A percentile compares a stretch with the other conserved stretches of the same genome.
Evolutionary conservation across 2,797 vertebrate species (phyloP).

Genomic region (Danionella dracula): DNA sequence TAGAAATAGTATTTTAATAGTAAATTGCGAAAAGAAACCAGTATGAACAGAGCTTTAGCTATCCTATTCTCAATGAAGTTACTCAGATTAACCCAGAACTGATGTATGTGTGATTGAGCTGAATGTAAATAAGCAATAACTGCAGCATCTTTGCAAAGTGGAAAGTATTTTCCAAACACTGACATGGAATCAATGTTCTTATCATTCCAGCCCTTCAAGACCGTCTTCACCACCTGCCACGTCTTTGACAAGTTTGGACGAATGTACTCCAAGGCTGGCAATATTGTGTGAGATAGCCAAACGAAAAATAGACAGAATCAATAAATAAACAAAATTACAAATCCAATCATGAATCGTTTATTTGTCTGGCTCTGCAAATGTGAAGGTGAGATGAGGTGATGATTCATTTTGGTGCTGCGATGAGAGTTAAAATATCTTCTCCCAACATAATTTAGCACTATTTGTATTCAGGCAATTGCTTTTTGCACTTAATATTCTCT

Average conservation of each 20-base stretch:
- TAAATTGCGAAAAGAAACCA: too few relatives aligned
- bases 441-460: constrained; percentile 11
- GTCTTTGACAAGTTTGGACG: constrained; percentile 73
- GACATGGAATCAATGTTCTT: constrained; percentile 30
- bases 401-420: too few relatives aligned
- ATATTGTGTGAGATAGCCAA: constrained; percentile 57
- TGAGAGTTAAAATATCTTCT: constrained; percentile 14
- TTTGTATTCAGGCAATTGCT: constrained; percentile 19
- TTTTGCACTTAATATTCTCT: constrained; percentile 11
- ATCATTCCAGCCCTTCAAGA: constrained; percentile 72
- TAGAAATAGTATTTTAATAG: too few relatives aligned
- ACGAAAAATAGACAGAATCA: constrained; percentile 25
- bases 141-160: background rate
- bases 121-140: constrained; percentile 13
- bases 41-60: too few relatives aligned
- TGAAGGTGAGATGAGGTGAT: constrained; percentile 23
- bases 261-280: constrained; percentile 67
- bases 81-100: too few relatives aligned
- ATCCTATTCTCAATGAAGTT: too few relatives aligned
- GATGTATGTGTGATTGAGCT: background rate
- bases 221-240: constrained; percentile 61
- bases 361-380: constrained; percentile 14
- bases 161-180: background rate
- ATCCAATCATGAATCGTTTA: constrained; percentile 25
- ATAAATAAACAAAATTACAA: constrained; percentile 11